Percentiles rank a stretch among this genome's conserved stretches.
phyloP scores from a whole-genome alignment of 2,888 invertebrate species.

The Lithophane socia region DNA sequence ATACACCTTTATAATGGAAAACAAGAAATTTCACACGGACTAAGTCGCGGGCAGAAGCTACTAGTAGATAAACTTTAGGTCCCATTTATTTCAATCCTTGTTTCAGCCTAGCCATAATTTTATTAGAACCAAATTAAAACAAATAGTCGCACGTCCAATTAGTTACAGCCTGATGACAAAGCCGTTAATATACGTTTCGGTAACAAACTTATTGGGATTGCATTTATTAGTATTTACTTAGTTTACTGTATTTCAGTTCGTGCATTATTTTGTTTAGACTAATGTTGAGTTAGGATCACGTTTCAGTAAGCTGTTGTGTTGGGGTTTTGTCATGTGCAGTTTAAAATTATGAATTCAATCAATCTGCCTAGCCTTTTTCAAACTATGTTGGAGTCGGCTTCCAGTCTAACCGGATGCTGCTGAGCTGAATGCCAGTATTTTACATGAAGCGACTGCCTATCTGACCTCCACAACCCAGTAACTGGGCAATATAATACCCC shows the following conservation, averaged over 20 bases:
- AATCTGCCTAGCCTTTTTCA: too few species aligned
- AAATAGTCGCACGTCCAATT: conserved; percentile 50
- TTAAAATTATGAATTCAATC: neutral
- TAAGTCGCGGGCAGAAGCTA: neutral
- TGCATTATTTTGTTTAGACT: conserved; percentile 38
- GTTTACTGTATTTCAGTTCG: conserved; percentile 23
- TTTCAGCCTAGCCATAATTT: conserved; percentile 22
- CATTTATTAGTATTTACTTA: conserved; percentile 54
- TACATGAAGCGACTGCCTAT: too few species aligned
- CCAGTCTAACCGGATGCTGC: too few species aligned
- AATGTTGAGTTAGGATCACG: conserved; percentile 36
- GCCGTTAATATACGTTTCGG: conserved; percentile 33
- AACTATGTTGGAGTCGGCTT: too few species aligned
- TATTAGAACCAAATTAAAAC: conserved; percentile 38
- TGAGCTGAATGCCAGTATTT: too few species aligned
- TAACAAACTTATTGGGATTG: conserved; percentile 55
- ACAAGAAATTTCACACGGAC: neutral
- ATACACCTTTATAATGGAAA: too few species aligned
- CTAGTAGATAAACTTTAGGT: neutral
- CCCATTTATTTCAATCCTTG: conserved; percentile 20
- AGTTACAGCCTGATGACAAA: conserved; percentile 47
- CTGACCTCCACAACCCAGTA: too few species aligned
- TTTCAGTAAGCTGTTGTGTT: conserved; percentile 49
- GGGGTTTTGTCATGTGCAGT: conserved; percentile 17
- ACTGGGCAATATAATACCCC: too few species aligned